Conservation (phyloP, 2,888 invertebrate species). For the Cyrtodaria siliqua region DNA sequence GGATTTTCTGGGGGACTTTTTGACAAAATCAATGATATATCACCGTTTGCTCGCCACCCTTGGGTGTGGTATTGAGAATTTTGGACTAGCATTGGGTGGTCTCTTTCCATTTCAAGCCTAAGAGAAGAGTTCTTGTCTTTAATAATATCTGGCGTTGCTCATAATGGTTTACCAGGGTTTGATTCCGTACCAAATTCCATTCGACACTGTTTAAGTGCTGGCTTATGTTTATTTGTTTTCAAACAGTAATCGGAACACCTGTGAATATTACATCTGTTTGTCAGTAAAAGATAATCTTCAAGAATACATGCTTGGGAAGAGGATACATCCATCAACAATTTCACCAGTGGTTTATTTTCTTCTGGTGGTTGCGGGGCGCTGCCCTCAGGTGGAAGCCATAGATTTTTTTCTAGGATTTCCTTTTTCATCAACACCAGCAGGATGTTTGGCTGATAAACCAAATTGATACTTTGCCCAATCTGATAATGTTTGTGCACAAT, state of each 20-base stretch:
- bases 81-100: constrained; percentile 66
- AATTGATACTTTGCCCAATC: background rate
- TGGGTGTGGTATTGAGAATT: constrained; percentile 68
- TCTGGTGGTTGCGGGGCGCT: constrained; percentile 57
- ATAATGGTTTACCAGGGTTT: too few relatives aligned
- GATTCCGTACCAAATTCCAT: too few relatives aligned
- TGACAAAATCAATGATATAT: constrained; percentile 68
- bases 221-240: too few relatives aligned
- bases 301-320: constrained; percentile 51
- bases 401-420: constrained; percentile 55
- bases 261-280: constrained; percentile 5
- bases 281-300: constrained; percentile 56
- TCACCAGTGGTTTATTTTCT: constrained; percentile 57
- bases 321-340: constrained; percentile 66
- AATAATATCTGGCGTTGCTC: constrained; percentile 28
- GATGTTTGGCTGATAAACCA: constrained; percentile 25
- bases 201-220: too few relatives aligned
- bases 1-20: constrained; percentile 67
- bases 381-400: constrained; percentile 71
- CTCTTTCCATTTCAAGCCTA: constrained; percentile 66
- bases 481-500: constrained; percentile 35
- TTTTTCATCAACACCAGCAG: constrained; percentile 38
- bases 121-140: constrained; percentile 61
- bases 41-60: constrained; percentile 67
- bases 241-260: too few relatives aligned